phyloP scores from a whole-genome alignment of 1,140 invertebrate genomes.

The Oppia nitens region DNA sequence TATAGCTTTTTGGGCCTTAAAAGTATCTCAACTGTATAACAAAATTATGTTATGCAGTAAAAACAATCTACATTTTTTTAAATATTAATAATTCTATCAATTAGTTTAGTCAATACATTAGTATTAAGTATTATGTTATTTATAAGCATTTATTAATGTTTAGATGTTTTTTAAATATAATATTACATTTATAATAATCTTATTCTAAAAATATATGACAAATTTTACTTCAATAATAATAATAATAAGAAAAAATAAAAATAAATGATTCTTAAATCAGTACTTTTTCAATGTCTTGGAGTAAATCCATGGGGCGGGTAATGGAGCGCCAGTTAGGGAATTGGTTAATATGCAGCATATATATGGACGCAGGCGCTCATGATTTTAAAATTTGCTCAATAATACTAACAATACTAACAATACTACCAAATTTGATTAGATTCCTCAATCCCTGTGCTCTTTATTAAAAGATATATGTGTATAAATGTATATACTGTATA shows the following conservation, averaged over 20 bases:
- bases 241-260: neutral
- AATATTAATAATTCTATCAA: no score
- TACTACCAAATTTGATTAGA: neutral
- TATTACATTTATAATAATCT: neutral
- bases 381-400: neutral
- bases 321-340: neutral
- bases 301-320: neutral
- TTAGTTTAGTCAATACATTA: no score
- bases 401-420: no score
- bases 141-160: no score
- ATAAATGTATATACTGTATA: no score
- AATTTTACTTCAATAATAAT: neutral
- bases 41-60: no score
- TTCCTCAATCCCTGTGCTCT: neutral
- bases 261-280: neutral
- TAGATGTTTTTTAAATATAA: no score
- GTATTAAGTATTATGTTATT: no score
- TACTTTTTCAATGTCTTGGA: neutral
- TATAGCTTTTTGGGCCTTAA: no score
- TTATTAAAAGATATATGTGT: neutral
- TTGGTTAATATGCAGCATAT: neutral
- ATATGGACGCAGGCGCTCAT: neutral
- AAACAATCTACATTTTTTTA: no score
- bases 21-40: no score
- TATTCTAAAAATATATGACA: neutral